Conservation (phyloP, 2,113 vertebrate species). For the Neolamprologus sp. region DNA sequence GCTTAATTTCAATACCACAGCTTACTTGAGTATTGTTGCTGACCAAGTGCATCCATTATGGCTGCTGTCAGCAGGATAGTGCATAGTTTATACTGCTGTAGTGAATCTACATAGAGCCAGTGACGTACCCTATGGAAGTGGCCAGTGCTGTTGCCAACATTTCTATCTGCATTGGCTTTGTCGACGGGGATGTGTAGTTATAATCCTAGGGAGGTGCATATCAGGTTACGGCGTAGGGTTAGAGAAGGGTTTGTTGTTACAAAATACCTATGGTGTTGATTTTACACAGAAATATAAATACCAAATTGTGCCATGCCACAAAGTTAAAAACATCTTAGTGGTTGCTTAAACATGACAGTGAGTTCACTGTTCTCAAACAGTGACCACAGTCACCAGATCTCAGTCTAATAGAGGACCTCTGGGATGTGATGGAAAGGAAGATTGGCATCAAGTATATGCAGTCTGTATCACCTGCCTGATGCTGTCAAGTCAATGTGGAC, state of each 20-base stretch:
- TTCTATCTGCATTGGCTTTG: background rate
- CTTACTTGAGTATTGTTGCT: background rate
- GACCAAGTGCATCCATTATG: background rate
- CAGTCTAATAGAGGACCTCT: background rate
- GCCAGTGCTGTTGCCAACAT: background rate
- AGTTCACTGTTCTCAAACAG: background rate
- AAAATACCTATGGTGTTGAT: background rate
- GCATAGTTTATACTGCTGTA: background rate
- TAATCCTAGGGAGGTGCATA: background rate
- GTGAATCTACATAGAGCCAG: background rate
- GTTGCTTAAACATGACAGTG: background rate
- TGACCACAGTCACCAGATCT: background rate
- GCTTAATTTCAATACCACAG: background rate
- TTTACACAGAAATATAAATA: background rate
- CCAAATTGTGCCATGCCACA: background rate
- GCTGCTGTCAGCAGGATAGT: background rate
- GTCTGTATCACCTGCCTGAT: background rate
- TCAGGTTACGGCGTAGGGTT: background rate
- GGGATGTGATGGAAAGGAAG: background rate
- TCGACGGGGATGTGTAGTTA: background rate
- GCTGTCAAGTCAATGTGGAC: background rate
- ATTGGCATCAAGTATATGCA: background rate
- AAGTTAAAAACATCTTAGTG: background rate
- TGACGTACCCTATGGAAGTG: background rate
- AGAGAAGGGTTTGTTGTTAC: background rate